Base-by-base conservation (phyloP, 2,888 invertebrate genomes). In the Drosophila kokeensis region DNA sequence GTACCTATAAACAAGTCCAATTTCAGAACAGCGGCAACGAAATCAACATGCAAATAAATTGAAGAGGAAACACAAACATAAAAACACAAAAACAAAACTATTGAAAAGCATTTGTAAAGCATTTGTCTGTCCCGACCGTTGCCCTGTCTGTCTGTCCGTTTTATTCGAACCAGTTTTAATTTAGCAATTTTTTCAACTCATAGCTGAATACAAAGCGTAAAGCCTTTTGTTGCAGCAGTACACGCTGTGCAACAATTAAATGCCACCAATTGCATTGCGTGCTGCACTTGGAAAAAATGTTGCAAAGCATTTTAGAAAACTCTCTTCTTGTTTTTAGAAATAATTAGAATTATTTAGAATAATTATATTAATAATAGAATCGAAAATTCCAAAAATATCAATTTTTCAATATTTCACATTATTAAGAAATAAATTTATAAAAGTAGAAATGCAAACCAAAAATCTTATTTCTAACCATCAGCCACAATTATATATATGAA, bases 161-260 rank as follows among this genome's bases (percentile, higher is more conserved):
- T 65, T 61, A 15, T 69, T 54, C 63, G 55, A 48, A 38, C 53
- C 59, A 50, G 73, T 81, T 73, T 82, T 76, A 83, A 87, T 83
- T 87, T 77, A 73, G 27, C 69, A 54, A 70, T 72, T 81, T 65
- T 64, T 52, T 50, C 59, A 57, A 71, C 69, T 61, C 57, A 61
- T 50, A 52, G 71, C 34, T 38, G 69, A 24, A 53, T 49, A 62
- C 65, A 71, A 68, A 76, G 74, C 65, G 58, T 36, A 84, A 74
- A 84, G 68, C 78, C 79, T 87, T 87, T 89, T 89, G 85, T 89
- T 77, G 18, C 30, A n/a, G 27, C 70, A 42, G 29, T 68, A 60
- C 69, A 49, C 58, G 50, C 75, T 73, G 76, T 72, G 66, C 81
- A 87, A 87, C 88, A 87, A 89, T 89, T 87, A 87, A 87, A 87